Conservation (phyloP, 2,113 vertebrate species). For the Diadophis punctatus region DNA sequence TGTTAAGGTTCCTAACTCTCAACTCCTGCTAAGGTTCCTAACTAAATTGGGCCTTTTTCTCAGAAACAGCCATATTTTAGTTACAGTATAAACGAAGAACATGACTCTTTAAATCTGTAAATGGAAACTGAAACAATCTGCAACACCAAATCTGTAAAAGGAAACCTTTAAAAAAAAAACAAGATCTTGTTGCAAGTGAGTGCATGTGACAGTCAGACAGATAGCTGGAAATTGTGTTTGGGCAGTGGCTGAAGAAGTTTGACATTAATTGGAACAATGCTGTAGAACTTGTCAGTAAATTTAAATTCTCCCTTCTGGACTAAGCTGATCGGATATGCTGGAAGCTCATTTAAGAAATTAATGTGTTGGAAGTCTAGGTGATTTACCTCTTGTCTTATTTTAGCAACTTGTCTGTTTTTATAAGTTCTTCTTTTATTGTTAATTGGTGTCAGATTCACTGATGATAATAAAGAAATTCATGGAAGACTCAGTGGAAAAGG, state of each 20-base stretch:
- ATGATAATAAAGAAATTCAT: not conserved
- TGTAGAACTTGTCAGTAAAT: slow-evolving; percentile 53
- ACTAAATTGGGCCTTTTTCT: not conserved
- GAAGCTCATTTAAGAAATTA: slow-evolving; percentile 63
- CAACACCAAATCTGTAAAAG: not conserved
- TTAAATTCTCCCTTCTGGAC: slow-evolving; percentile 43
- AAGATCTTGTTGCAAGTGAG: slow-evolving; percentile 7
- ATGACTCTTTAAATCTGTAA: not conserved
- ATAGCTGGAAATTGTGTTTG: slow-evolving; percentile 21
- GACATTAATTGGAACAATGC: slow-evolving; percentile 58
- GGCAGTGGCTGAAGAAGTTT: slow-evolving; percentile 40
- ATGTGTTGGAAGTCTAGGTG: slow-evolving; percentile 58
- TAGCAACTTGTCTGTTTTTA: slow-evolving; percentile 52
- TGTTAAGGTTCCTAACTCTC: not conserved
- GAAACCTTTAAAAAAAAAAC: not conserved
- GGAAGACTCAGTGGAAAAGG: not conserved
- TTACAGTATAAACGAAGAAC: not conserved
- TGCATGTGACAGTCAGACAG: slow-evolving; percentile 43
- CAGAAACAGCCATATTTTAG: not conserved
- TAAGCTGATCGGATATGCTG: slow-evolving; percentile 51
- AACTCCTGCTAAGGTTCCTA: not conserved
- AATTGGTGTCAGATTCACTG: slow-evolving; percentile 55
- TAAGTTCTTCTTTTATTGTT: slow-evolving; percentile 57
- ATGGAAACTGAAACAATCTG: not conserved
- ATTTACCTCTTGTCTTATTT: slow-evolving; percentile 48